Percentiles rank a stretch among this genome's conserved stretches.
Evolutionary conservation across 2,888 invertebrate genomes (phyloP).

Genomic region (Dioctria linearis): DNA sequence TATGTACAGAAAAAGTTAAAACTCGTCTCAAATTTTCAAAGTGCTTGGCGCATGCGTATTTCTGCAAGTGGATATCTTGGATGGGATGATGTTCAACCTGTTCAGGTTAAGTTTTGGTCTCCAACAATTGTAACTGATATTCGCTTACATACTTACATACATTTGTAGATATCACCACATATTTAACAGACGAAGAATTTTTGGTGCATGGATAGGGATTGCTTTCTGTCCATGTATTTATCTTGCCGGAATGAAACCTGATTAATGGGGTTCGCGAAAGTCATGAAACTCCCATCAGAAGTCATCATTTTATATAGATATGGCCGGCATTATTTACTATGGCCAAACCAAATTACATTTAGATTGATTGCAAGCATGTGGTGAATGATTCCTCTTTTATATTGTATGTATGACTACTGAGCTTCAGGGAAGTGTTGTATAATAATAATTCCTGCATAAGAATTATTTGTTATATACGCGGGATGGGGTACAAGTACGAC

Average conservation of each 20-base stretch:
- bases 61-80: constrained; percentile 26
- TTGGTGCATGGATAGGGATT: not conserved
- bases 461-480: not conserved
- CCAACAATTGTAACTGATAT: not conserved
- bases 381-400: not conserved
- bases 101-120: not conserved
- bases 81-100: not conserved
- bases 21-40: constrained; percentile 28
- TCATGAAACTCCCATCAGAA: constrained; percentile 20
- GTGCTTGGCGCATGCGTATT: constrained; percentile 23
- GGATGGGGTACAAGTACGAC: not conserved
- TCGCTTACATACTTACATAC: not conserved
- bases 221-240: constrained; percentile 11
- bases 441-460: constrained; percentile 29
- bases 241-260: constrained; percentile 39
- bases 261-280: constrained; percentile 36
- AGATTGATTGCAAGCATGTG: constrained; percentile 29
- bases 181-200: too few species aligned
- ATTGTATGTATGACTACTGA: not conserved
- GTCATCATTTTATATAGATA: not conserved
- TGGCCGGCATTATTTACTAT: not conserved
- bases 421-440: constrained; percentile 21
- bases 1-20: constrained; percentile 26
- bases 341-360: not conserved
- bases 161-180: not conserved